phyloP scores from a whole-genome alignment of 2,888 invertebrate genomes.

The Cheilosia urbana region DNA sequence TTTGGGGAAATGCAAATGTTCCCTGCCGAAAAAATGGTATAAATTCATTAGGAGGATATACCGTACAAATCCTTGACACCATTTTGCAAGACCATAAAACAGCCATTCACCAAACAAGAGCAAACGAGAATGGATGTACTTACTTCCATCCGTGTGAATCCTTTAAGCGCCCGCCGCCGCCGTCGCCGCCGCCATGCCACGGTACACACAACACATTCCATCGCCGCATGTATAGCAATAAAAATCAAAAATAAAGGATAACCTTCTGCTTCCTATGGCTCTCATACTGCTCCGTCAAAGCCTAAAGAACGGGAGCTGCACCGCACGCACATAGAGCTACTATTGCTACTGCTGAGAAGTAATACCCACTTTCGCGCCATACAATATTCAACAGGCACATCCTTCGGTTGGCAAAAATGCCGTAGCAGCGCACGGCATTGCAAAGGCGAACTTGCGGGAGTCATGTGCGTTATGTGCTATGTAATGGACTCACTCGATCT shows the following conservation, averaged over 20 bases:
- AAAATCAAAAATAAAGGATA: conserved; percentile 76
- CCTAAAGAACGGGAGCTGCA: conserved; percentile 59
- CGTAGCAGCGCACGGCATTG: neutral
- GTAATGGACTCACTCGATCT: conserved; percentile 74
- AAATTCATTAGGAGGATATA: conserved; percentile 74
- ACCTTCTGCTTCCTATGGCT: conserved; percentile 56
- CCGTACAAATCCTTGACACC: conserved; percentile 74
- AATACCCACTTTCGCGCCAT: conserved; percentile 71
- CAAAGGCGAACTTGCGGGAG: conserved; percentile 9
- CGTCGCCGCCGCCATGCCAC: conserved; percentile 14
- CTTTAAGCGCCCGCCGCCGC: conserved; percentile 66
- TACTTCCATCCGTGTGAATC: conserved; percentile 71
- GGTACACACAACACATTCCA: conserved; percentile 48
- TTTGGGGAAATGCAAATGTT: conserved; percentile 54
- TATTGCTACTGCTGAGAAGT: conserved; percentile 45
- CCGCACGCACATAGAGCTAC: conserved; percentile 40
- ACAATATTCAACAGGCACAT: conserved; percentile 77
- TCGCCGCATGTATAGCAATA: conserved; percentile 70
- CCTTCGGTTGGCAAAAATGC: conserved; percentile 54
- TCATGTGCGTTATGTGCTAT: conserved; percentile 69
- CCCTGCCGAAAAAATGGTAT: conserved; percentile 57
- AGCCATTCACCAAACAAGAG: conserved; percentile 73
- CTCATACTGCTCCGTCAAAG: conserved; percentile 35
- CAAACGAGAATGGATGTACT: conserved; percentile 75
- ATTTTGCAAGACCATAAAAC: conserved; percentile 75